Evolutionary conservation across 92 coral and sea anemone species (phyloP).

Genomic region (Parazoanthus swiftii): DNA sequence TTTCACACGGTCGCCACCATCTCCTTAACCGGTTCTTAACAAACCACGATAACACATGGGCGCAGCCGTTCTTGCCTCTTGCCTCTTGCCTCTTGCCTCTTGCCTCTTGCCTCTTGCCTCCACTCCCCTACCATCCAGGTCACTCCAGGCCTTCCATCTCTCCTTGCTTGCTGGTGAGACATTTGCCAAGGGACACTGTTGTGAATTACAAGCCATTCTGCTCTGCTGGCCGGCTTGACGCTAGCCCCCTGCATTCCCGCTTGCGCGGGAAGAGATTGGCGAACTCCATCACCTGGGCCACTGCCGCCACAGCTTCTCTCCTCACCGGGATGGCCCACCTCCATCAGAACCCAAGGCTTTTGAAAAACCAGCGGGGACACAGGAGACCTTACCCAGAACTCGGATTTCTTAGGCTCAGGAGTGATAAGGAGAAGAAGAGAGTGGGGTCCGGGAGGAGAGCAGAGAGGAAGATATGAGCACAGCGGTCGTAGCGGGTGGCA

Average conservation of each 20-base stretch:
- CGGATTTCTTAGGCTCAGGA: constrained; percentile 3
- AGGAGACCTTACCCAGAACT: constrained; percentile 13
- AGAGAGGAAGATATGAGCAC: no score
- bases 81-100: constrained; percentile 2
- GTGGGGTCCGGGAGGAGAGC: no score
- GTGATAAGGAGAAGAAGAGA: constrained; percentile 6
- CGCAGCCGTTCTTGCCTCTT: constrained; percentile 16
- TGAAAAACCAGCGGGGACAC: constrained; percentile 12
- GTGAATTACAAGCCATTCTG: neutral
- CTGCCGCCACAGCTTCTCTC: constrained; percentile 16
- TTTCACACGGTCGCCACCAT: constrained; percentile 15
- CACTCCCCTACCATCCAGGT: no score
- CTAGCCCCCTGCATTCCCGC: constrained; percentile 17
- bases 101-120: no score
- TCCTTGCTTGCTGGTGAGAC: no score
- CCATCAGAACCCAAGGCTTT: constrained; percentile 13
- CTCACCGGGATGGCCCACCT: constrained; percentile 17
- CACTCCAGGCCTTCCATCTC: no score
- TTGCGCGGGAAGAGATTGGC: constrained; percentile 7
- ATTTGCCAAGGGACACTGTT: no score
- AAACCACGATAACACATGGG: constrained; percentile 14
- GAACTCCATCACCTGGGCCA: constrained; percentile 15
- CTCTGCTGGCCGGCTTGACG: constrained; percentile 17
- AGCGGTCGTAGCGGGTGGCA: no score
- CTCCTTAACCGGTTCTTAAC: constrained; percentile 14